Base-by-base conservation (phyloP, 2,888 invertebrate genomes). In the Dorcus hopei region DNA sequence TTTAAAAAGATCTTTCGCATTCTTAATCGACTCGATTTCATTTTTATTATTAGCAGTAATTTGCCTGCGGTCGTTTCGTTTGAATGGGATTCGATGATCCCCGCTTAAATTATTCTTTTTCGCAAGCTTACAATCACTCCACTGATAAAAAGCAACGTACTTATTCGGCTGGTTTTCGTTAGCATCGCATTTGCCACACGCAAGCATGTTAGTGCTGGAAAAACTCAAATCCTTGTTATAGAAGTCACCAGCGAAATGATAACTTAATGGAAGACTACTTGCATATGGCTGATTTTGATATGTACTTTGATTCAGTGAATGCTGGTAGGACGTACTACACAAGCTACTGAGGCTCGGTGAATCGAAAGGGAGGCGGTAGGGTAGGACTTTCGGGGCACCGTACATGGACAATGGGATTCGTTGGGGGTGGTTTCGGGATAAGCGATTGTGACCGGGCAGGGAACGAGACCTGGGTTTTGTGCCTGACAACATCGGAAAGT, bases 401-500 rank as follows among this genome's bases (percentile, higher is more conserved):
- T 79, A 78, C 77, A 79, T 76, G 50, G 79, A 78, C 16, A 77
- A 63, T 19, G 77, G 71, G 7, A 72, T 63, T 59, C 65, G 53
- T 54, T 72, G 68, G 26, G 65, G 65, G 59, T 71, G 68, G 57
- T 68, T 68, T 61, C 72, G 69, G 52, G 67, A 69, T 40, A 65
- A 79, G 74, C 76, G 78, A 70, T 72, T 64, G 42, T 70, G 73
- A 59, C 68, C 70, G 2, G 77, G 77, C 39, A 77, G 66, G 55
- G 77, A 78, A 56, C 68, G 72, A 49, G 73, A 72, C 69, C 9
- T 70, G 68, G 68, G 68, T 70, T 53, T 67, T 59, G 62, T 66
- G 59, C 38, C 43, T 23, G 51, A 61, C 38, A 66, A 61, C 9
- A 69, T 63, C 61, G 87, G 86, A 71, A 87, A 85, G 80, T 86